These are phyloP conservation scores for Achroia grisella DNA, from an alignment of 1,140 invertebrate genomes.

Conservation along the genomic window DNA sequence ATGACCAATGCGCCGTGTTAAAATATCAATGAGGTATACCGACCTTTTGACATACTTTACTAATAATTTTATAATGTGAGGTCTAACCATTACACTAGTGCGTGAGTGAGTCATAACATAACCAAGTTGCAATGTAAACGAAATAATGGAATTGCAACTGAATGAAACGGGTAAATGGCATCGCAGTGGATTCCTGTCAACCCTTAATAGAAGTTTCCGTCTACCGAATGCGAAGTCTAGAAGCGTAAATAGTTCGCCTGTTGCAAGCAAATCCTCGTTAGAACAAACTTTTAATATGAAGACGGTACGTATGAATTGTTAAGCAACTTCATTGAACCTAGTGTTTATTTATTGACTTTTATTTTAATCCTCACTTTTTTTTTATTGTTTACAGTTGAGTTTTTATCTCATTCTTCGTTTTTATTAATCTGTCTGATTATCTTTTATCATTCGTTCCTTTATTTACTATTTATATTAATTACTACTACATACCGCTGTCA, in stretches of 20 bases:
- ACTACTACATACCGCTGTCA: too few relatives aligned
- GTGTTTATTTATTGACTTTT: too few relatives aligned
- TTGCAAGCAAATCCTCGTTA: conserved; percentile 30
- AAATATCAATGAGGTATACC: conserved; percentile 16
- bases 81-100: too few relatives aligned
- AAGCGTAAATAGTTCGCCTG: conserved; percentile 29
- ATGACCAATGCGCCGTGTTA: conserved; percentile 11
- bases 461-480: too few relatives aligned
- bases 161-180: conserved; percentile 59
- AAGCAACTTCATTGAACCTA: too few relatives aligned
- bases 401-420: too few relatives aligned
- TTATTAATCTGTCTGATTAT: too few relatives aligned
- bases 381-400: too few relatives aligned
- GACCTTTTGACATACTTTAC: conserved; percentile 36
- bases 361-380: too few relatives aligned
- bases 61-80: conserved; percentile 37
- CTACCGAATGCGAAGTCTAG: conserved; percentile 38
- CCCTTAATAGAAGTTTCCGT: conserved; percentile 58
- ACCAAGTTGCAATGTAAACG: conserved; percentile 48
- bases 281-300: conserved; percentile 39
- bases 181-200: conserved; percentile 56
- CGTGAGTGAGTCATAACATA: conserved; percentile 57
- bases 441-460: too few relatives aligned
- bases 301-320: conserved; percentile 26
- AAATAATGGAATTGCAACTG: conserved; percentile 58